phyloP scores from a whole-genome alignment of 2,888 invertebrate genomes.

The Sericinus montela region DNA sequence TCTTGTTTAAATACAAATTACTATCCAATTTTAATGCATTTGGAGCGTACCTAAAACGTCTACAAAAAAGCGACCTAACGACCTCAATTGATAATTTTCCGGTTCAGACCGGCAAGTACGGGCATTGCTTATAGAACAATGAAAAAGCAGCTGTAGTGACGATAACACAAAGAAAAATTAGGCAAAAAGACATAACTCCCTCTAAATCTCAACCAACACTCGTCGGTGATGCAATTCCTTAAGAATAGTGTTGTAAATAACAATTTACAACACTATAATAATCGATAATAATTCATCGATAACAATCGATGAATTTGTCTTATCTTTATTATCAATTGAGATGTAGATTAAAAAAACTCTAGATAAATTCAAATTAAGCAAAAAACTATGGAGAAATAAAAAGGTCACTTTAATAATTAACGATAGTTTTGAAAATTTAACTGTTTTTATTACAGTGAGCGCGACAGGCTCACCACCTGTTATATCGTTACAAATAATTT shows the following conservation, averaged over 20 bases:
- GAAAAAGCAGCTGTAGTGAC: slow-evolving; percentile 44
- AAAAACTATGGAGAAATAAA: too few relatives aligned
- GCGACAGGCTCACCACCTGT: too few relatives aligned
- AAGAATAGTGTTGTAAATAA: slow-evolving; percentile 29
- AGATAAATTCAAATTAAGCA: too few relatives aligned
- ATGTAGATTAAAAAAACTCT: too few relatives aligned
- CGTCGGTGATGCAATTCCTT: slow-evolving; percentile 48
- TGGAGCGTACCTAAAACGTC: slow-evolving; percentile 11
- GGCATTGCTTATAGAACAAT: slow-evolving; percentile 58
- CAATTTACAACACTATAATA: too few relatives aligned
- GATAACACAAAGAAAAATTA: slow-evolving; percentile 56
- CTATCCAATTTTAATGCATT: slow-evolving; percentile 4
- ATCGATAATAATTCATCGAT: too few relatives aligned
- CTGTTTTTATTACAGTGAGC: too few relatives aligned
- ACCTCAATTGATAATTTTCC: slow-evolving; percentile 43
- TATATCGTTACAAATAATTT: too few relatives aligned
- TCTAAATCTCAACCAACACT: slow-evolving; percentile 49
- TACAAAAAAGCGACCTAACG: slow-evolving; percentile 16
- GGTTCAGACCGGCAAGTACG: slow-evolving; percentile 35
- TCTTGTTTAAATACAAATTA: too few relatives aligned
- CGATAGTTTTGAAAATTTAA: too few relatives aligned
- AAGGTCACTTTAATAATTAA: too few relatives aligned
- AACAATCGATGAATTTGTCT: not conserved
- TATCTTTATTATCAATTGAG: not conserved
- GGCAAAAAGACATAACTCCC: slow-evolving; percentile 54